Percentiles rank a stretch among this genome's conserved stretches.
phyloP scores from a whole-genome alignment of 2,113 vertebrate species.

The Leiothrix lutea region DNA sequence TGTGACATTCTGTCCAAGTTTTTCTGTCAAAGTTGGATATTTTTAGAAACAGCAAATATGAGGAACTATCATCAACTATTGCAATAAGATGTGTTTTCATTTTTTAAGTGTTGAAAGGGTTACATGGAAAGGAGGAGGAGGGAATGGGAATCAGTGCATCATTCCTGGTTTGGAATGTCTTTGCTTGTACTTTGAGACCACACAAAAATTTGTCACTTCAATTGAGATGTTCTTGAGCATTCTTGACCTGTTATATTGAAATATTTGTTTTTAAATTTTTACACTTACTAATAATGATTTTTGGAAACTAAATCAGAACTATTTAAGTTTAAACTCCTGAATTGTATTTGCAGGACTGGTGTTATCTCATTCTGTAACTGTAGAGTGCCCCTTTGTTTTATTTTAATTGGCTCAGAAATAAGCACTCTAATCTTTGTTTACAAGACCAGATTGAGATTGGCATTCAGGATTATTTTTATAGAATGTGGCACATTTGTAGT shows the following conservation, averaged over 20 bases:
- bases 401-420: not conserved
- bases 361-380: not conserved
- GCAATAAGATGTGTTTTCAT: not conserved
- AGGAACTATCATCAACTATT: not conserved
- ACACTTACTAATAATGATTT: not conserved
- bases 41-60: not conserved
- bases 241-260: not conserved
- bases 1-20: not conserved
- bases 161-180: not conserved
- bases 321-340: not conserved
- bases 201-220: not conserved
- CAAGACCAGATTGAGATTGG: not conserved
- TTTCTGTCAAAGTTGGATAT: not conserved
- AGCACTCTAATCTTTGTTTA: not conserved
- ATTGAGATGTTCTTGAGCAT: not conserved
- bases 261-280: not conserved
- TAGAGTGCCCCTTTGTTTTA: not conserved
- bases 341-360: not conserved
- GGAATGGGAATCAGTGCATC: fast-evolving
- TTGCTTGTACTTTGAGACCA: not conserved
- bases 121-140: not conserved
- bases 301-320: not conserved
- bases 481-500: not conserved
- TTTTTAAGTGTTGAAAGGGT: not conserved
- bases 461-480: constrained; percentile 15